phyloP scores from a whole-genome alignment of 1,140 invertebrate genomes.

The Lineus longissimus region DNA sequence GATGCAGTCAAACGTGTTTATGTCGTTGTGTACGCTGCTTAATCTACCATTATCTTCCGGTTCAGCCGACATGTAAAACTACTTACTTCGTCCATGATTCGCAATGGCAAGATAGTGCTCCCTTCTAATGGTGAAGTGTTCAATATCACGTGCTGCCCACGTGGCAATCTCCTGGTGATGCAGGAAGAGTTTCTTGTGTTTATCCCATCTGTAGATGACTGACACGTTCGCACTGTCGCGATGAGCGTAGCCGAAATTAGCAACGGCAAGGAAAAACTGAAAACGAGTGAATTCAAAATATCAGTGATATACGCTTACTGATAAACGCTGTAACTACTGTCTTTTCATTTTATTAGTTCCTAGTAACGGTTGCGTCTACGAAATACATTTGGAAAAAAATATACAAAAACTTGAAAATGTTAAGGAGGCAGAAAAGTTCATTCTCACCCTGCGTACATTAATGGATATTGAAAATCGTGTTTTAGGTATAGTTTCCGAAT shows the following conservation, averaged over 20 bases:
- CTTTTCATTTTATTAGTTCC: neutral
- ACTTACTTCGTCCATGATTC: slow-evolving; percentile 44
- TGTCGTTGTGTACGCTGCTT: too few species aligned
- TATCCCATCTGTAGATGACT: slow-evolving; percentile 44
- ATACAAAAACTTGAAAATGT: too few species aligned
- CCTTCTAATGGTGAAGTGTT: slow-evolving; percentile 42
- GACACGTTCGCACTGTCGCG: slow-evolving; percentile 29
- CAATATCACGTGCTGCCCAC: slow-evolving; percentile 47
- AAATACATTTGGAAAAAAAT: too few species aligned
- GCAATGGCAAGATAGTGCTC: slow-evolving; percentile 46
- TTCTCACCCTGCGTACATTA: too few species aligned
- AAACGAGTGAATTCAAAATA: neutral
- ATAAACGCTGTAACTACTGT: slow-evolving; percentile 31
- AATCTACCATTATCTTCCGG: too few species aligned
- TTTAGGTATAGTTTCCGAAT: too few species aligned
- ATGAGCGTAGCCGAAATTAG: slow-evolving; percentile 38
- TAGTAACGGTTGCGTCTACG: too few species aligned
- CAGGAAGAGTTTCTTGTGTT: slow-evolving; percentile 34
- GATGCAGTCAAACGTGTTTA: too few species aligned
- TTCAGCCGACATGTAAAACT: too few species aligned
- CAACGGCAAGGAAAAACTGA: slow-evolving; percentile 46
- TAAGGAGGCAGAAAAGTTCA: too few species aligned
- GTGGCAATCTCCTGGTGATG: slow-evolving; percentile 39
- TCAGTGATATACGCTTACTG: slow-evolving; percentile 15
- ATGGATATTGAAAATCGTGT: too few species aligned